These are phyloP conservation scores for Drosophila trichaetosa DNA, from an alignment of 2,888 invertebrate species.

Conservation along the genomic window DNA sequence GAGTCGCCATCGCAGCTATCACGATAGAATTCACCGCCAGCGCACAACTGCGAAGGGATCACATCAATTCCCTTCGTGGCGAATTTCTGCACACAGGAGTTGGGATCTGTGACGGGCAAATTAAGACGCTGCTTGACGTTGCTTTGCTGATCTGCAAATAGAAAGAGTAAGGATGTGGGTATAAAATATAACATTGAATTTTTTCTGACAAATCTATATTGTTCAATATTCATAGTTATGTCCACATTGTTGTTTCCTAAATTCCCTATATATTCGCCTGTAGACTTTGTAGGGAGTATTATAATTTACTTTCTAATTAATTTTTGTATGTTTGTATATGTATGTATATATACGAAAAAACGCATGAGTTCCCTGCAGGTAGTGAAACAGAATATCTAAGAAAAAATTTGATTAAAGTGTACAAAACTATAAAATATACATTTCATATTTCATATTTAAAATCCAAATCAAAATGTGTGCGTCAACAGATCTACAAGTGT, in stretches of 20 bases:
- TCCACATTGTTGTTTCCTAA: neutral
- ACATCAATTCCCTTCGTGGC: slow-evolving; percentile 66
- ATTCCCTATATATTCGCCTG: neutral
- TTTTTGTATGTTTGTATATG: no score
- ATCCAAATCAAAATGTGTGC: neutral
- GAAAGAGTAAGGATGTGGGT: neutral
- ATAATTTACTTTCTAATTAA: neutral
- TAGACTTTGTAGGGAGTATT: neutral
- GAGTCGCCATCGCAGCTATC: slow-evolving; percentile 89
- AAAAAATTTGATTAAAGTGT: neutral
- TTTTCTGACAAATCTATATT: neutral
- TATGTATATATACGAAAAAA: no score
- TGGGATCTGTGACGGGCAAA: slow-evolving; percentile 85
- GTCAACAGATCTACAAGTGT: neutral
- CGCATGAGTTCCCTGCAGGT: neutral
- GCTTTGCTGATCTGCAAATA: slow-evolving; percentile 74
- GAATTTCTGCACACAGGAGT: slow-evolving; percentile 85
- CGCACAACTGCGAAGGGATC: slow-evolving; percentile 78
- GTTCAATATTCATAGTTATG: neutral
- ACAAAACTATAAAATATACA: neutral
- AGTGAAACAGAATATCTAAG: neutral
- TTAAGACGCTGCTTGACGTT: slow-evolving; percentile 84
- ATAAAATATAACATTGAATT: neutral
- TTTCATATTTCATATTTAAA: neutral
- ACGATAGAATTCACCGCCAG: slow-evolving; percentile 85